A percentile compares a stretch with the other conserved stretches of the same genome.
phyloP scores from a whole-genome alignment of 2,888 invertebrate genomes.

The Timandra comae region DNA sequence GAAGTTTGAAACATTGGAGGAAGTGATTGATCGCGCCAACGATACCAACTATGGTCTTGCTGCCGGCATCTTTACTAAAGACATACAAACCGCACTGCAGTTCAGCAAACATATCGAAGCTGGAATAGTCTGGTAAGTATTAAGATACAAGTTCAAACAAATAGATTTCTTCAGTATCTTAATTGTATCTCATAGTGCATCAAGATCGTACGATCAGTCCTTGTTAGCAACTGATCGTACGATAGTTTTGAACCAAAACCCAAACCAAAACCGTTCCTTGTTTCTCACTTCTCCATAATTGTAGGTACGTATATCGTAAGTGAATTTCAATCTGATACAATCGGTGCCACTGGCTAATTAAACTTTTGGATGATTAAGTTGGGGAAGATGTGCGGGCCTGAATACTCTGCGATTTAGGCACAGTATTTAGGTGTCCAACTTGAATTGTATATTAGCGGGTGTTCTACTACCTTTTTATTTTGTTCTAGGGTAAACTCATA shows the following conservation, averaged over 20 bases:
- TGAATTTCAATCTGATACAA: too few relatives aligned
- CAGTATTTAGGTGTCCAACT: not conserved
- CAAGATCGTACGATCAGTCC: too few relatives aligned
- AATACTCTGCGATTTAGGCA: not conserved
- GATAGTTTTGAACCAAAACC: too few relatives aligned
- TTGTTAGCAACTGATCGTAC: too few relatives aligned
- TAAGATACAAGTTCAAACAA: not conserved
- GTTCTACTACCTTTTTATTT: slow-evolving; percentile 1
- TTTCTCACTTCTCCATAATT: too few relatives aligned
- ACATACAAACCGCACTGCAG: slow-evolving; percentile 85
- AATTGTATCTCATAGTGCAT: not conserved
- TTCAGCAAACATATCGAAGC: slow-evolving; percentile 85
- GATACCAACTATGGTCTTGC: slow-evolving; percentile 88
- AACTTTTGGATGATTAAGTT: not conserved
- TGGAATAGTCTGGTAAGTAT: slow-evolving; percentile 83
- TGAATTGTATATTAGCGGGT: not conserved
- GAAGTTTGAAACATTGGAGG: slow-evolving; percentile 86
- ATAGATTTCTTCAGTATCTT: not conserved
- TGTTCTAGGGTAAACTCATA: slow-evolving; percentile 71
- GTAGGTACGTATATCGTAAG: too few relatives aligned
- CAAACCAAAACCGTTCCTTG: too few relatives aligned
- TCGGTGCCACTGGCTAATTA: too few relatives aligned
- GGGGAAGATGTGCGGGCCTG: not conserved
- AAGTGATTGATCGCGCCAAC: slow-evolving; percentile 90
- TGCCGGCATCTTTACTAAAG: slow-evolving; percentile 87